Evolutionary conservation across 1,140 invertebrate genomes (phyloP).

Genomic region (Meloidogyne exigua): DNA sequence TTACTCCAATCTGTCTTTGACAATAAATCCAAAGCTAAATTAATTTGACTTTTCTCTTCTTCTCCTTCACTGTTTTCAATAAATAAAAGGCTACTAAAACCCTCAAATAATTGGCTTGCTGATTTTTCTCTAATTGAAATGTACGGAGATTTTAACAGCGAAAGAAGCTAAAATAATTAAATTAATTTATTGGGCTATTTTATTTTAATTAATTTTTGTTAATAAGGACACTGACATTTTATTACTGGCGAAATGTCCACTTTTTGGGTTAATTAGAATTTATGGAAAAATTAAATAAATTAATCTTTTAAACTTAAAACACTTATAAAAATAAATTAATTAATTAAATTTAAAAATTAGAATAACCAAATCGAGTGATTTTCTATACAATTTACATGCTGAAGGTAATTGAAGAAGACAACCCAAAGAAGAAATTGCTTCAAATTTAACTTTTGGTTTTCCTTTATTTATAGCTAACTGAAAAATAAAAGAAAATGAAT

Average conservation of each 20-base stretch:
- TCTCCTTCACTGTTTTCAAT: background rate
- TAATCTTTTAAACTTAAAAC: too few species aligned
- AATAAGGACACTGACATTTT: too few species aligned
- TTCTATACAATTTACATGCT: conserved; percentile 20
- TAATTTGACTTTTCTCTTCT: background rate
- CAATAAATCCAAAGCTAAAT: conserved; percentile 8
- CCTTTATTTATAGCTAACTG: conserved; percentile 29
- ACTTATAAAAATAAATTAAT: too few species aligned
- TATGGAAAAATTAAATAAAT: too few species aligned
- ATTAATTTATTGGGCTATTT: background rate
- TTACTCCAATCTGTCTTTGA: conserved; percentile 24
- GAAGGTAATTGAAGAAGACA: conserved; percentile 38
- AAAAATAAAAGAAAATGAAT: too few species aligned
- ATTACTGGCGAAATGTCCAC: too few species aligned
- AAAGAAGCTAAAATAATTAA: conserved; percentile 38
- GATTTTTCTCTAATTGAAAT: conserved; percentile 32
- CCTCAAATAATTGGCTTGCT: conserved; percentile 40
- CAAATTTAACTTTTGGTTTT: conserved; percentile 38
- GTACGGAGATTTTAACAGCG: conserved; percentile 44
- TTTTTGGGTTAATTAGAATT: too few species aligned
- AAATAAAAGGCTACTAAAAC: conserved; percentile 11
- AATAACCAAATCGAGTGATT: conserved; percentile 19
- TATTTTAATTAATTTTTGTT: too few species aligned
- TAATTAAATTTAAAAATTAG: too few species aligned
- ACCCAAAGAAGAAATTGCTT: conserved; percentile 30